Evolutionary conservation across 2,888 invertebrate species (phyloP).

Genomic region (Agrenia bidenticulata): DNA sequence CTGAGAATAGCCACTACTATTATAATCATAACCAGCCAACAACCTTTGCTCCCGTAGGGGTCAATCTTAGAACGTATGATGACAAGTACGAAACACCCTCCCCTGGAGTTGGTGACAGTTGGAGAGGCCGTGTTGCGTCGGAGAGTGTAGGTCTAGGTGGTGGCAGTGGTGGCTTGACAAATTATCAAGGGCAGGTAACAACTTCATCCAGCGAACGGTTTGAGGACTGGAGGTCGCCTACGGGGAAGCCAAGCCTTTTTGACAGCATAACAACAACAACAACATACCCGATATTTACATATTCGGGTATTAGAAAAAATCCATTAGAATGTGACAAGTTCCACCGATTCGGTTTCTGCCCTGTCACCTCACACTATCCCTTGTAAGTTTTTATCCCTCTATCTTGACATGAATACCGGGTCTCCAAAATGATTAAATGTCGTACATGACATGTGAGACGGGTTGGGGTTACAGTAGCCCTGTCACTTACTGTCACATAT

Average conservation of each 20-base stretch:
- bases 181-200: slow-evolving; percentile 16
- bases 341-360: slow-evolving; percentile 51
- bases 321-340: slow-evolving; percentile 51
- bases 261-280: slow-evolving; percentile 1
- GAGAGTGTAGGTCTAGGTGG: not conserved
- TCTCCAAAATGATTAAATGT: not conserved
- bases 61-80: not conserved
- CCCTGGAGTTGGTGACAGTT: not conserved
- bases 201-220: slow-evolving; percentile 46
- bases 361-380: slow-evolving; percentile 50
- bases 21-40: not conserved
- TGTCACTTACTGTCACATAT: too few species aligned
- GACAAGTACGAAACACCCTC: not conserved
- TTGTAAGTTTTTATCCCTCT: slow-evolving; percentile 40
- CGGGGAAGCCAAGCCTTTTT: not conserved
- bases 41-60: not conserved
- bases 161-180: not conserved
- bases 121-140: not conserved
- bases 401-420: too few species aligned
- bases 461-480: too few species aligned
- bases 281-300: not conserved
- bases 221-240: slow-evolving; percentile 44
- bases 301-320: slow-evolving; percentile 28
- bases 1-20: not conserved
- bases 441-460: not conserved